A percentile compares a stretch with the other conserved stretches of the same genome.
phyloP scores from a whole-genome alignment of 2,888 invertebrate genomes.

The Strigamia crassipes region DNA sequence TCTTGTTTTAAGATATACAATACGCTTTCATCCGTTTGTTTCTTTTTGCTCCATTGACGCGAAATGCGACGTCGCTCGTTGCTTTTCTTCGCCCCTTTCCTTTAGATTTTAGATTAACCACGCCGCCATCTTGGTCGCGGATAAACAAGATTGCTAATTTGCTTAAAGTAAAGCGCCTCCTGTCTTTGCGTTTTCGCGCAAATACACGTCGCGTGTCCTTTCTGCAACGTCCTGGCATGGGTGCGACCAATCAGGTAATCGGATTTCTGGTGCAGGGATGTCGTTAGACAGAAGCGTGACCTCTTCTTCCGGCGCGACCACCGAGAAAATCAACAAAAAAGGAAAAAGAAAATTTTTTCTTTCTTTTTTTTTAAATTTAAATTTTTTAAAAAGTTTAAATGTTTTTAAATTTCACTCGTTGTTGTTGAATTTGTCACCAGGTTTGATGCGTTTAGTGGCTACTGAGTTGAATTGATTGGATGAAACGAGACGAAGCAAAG shows the following conservation, averaged over 20 bases:
- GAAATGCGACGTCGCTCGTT: neutral
- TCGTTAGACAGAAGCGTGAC: constrained; percentile 22
- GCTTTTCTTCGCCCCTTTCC: neutral
- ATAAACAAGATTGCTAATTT: no score
- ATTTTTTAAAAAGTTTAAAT: no score
- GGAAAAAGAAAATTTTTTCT: no score
- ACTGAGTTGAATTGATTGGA: neutral
- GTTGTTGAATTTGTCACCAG: neutral
- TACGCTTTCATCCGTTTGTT: neutral
- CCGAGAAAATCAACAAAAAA: no score
- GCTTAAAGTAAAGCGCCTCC: neutral
- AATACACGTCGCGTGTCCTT: neutral
- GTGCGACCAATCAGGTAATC: constrained; percentile 25
- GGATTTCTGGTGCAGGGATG: constrained; percentile 30
- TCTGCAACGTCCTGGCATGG: neutral
- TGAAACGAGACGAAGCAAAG: neutral
- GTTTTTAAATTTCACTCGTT: no score
- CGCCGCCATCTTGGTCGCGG: no score
- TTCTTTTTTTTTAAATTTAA: no score
- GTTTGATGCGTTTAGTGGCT: no score
- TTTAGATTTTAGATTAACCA: no score
- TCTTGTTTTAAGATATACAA: neutral
- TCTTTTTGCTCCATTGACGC: constrained; percentile 19
- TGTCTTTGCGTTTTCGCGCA: no score
- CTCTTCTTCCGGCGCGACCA: constrained; percentile 4